Conservation (phyloP, 2,113 vertebrate genomes). For the Amphiprion ocellaris region DNA sequence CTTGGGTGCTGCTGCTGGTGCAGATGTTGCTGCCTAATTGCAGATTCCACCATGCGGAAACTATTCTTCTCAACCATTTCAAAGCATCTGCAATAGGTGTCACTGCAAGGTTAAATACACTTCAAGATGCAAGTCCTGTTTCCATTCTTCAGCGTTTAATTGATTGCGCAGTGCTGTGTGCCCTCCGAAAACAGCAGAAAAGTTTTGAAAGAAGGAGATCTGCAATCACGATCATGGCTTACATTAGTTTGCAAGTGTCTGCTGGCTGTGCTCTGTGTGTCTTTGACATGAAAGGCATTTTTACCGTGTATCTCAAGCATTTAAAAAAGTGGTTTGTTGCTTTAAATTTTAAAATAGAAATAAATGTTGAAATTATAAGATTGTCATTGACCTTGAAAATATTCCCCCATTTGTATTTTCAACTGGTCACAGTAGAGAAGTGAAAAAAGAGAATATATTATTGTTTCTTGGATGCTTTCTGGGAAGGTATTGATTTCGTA, state of each 20-base stretch:
- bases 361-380: constrained; percentile 12
- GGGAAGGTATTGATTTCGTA: constrained; percentile 71
- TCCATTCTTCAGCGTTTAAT: constrained; percentile 52
- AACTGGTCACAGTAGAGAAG: constrained; percentile 11
- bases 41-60: constrained; percentile 81
- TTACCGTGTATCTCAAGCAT: neutral
- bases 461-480: constrained; percentile 63
- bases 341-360: constrained; percentile 6
- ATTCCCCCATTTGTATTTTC: neutral
- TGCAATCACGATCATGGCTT: constrained; percentile 32
- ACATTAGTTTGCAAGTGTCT: constrained; percentile 40
- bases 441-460: constrained; percentile 33
- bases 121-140: constrained; percentile 71
- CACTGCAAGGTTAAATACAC: constrained; percentile 81
- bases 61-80: constrained; percentile 78
- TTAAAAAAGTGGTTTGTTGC: constrained; percentile 3
- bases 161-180: constrained; percentile 31
- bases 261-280: constrained; percentile 28
- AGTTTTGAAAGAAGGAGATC: constrained; percentile 27
- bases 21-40: constrained; percentile 82
- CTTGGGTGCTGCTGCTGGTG: constrained; percentile 49
- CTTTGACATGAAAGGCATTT: constrained; percentile 37
- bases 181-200: constrained; percentile 18
- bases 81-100: constrained; percentile 81
- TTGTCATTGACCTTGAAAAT: neutral